Evolutionary conservation across 2,113 vertebrate genomes (phyloP).

Genomic region (Choloepus hoffmanni): DNA sequence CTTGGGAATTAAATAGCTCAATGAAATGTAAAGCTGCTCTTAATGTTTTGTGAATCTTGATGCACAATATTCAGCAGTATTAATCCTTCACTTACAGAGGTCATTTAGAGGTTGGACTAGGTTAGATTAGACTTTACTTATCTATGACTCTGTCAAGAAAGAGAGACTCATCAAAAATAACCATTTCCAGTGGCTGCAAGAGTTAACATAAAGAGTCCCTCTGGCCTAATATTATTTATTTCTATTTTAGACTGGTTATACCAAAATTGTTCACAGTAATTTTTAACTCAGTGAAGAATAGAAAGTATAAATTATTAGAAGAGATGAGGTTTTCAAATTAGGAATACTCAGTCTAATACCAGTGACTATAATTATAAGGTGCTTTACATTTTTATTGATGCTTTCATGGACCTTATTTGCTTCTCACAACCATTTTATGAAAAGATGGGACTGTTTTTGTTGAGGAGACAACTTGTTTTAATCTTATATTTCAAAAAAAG

Average conservation of each 20-base stretch:
- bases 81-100: neutral
- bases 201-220: neutral
- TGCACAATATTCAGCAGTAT: neutral
- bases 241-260: neutral
- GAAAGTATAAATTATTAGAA: neutral
- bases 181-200: neutral
- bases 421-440: neutral
- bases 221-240: neutral
- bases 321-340: neutral
- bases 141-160: neutral
- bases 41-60: neutral
- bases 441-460: neutral
- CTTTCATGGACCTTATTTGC: neutral
- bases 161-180: neutral
- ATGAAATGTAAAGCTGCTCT: neutral
- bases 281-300: neutral
- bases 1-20: slow-evolving; percentile 45
- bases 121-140: neutral
- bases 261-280: neutral
- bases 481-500: neutral
- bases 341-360: neutral
- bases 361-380: neutral
- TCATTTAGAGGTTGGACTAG: neutral
- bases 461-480: neutral
- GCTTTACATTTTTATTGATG: neutral